phyloP scores from a whole-genome alignment of 2,888 invertebrate genomes.

The Erebia palarica region DNA sequence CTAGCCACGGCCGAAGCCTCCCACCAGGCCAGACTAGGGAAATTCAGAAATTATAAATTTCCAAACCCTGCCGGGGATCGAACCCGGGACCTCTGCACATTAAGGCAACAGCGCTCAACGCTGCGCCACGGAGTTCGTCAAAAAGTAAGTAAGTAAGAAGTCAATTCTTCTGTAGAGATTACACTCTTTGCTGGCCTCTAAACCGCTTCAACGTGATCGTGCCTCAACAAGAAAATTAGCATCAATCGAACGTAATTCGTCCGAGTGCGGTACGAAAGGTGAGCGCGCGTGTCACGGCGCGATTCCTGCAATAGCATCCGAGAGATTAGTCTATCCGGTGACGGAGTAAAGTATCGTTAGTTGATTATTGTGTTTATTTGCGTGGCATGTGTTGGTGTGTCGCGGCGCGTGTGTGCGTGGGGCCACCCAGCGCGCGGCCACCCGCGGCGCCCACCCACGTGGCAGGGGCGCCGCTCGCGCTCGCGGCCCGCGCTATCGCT shows the following conservation, averaged over 20 bases:
- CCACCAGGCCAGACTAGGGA: too few species aligned
- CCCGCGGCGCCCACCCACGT: slow-evolving; percentile 80
- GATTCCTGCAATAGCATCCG: slow-evolving; percentile 59
- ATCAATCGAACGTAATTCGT: slow-evolving; percentile 26
- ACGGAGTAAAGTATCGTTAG: slow-evolving; percentile 80
- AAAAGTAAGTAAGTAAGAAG: too few species aligned
- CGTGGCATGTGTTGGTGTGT: slow-evolving; percentile 65
- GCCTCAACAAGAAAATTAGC: slow-evolving; percentile 17
- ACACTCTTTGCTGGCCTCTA: slow-evolving; percentile 10
- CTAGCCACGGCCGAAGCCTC: too few species aligned
- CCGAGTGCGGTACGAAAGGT: slow-evolving; percentile 26
- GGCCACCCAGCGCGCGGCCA: slow-evolving; percentile 80
- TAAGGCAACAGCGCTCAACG: too few species aligned
- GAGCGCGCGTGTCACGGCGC: slow-evolving; percentile 63
- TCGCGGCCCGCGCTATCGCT: slow-evolving; percentile 63
- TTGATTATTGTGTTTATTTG: slow-evolving; percentile 82
- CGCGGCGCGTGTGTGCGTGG: slow-evolving; percentile 64
- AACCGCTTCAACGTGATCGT: slow-evolving; percentile 21
- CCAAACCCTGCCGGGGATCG: too few species aligned
- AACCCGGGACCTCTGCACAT: too few species aligned
- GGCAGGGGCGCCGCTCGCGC: slow-evolving; percentile 63
- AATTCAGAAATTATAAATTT: too few species aligned
- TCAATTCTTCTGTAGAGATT: not conserved
- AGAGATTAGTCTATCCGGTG: slow-evolving; percentile 80
- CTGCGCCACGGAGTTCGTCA: too few species aligned